A percentile compares a stretch with the other conserved stretches of the same genome.
phyloP scores from a whole-genome alignment of 2,113 vertebrate species.

The Leptocoma aspasia region DNA sequence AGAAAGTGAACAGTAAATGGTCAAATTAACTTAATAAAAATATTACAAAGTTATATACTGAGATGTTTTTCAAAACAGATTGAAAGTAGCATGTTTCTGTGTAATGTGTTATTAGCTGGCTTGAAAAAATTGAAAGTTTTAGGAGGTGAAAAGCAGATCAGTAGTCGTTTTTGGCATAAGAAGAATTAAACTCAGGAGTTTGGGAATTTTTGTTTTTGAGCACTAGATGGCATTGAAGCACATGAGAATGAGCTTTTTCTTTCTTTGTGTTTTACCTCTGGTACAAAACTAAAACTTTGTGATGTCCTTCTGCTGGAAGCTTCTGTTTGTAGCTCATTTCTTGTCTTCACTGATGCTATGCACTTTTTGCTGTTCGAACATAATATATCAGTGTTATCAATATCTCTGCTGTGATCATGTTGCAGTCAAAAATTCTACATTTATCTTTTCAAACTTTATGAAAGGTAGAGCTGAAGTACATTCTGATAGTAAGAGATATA shows the following conservation, averaged over 20 bases:
- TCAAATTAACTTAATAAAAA: background rate
- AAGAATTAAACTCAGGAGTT: background rate
- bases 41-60: accelerated
- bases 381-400: background rate
- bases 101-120: background rate
- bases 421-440: background rate
- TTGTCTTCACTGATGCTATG: background rate
- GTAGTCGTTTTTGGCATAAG: background rate
- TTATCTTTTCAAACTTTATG: background rate
- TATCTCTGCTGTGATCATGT: background rate
- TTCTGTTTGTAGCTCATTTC: background rate
- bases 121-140: background rate
- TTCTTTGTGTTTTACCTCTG: background rate
- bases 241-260: background rate
- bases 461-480: background rate
- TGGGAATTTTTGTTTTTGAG: background rate
- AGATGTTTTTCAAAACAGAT: background rate
- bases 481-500: background rate
- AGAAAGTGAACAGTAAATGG: background rate
- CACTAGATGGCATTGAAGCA: conserved; percentile 49
- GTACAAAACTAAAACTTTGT: background rate
- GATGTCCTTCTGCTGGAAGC: background rate
- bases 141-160: background rate
- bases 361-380: background rate
- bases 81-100: background rate